Evolutionary conservation across 1,140 invertebrate genomes (phyloP).

Genomic region (Brachionus koreanus): DNA sequence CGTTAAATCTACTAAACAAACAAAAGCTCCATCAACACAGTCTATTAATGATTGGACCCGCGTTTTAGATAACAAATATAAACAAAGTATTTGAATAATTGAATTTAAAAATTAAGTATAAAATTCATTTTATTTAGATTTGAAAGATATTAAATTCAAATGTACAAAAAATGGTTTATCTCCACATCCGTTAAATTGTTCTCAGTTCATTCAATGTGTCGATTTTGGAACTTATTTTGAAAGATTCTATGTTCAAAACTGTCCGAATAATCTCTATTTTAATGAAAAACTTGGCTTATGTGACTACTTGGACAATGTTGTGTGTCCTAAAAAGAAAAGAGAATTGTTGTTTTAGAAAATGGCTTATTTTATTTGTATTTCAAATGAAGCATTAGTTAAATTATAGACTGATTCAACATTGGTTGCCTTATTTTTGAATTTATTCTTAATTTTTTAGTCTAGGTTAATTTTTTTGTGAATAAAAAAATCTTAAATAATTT

Average conservation of each 20-base stretch:
- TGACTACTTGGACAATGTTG: slow-evolving; percentile 25
- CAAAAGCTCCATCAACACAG: not conserved
- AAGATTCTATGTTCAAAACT: slow-evolving; percentile 33
- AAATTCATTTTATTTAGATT: not conserved
- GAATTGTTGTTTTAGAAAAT: not conserved
- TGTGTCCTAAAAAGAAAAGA: not conserved
- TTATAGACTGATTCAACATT: too few species aligned
- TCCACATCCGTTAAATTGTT: slow-evolving; percentile 18
- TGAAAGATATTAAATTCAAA: not conserved
- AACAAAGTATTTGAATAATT: not conserved
- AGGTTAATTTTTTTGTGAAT: not conserved
- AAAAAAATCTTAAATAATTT: not conserved
- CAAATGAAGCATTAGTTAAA: not conserved
- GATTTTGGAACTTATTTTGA: slow-evolving; percentile 32
- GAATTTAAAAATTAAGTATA: not conserved
- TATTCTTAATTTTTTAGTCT: not conserved
- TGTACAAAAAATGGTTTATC: slow-evolving; percentile 26
- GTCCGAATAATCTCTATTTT: slow-evolving; percentile 23
- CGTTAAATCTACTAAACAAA: not conserved
- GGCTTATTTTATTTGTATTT: not conserved
- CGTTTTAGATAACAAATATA: slow-evolving; percentile 28
- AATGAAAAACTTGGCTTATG: slow-evolving; percentile 15
- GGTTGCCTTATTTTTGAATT: too few species aligned
- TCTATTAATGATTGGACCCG: slow-evolving; percentile 24
- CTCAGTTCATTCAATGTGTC: slow-evolving; percentile 33